A percentile compares a stretch with the other conserved stretches of the same genome.
Evolutionary conservation across 2,888 invertebrate genomes (phyloP).

Genomic region (Cinara cedri): DNA sequence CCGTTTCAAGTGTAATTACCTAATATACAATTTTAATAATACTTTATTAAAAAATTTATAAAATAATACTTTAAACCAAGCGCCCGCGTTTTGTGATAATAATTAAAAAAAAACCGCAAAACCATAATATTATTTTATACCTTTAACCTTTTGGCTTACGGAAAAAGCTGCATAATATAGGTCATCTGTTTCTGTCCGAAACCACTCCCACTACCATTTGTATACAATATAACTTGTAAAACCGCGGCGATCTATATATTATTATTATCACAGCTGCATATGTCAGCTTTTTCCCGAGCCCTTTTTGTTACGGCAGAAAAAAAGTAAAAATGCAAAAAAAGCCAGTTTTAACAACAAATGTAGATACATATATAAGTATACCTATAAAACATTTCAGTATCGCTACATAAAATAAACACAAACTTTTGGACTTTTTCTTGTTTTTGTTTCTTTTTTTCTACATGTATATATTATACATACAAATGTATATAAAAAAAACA

Average conservation of each 20-base stretch:
- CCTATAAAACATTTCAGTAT: background rate
- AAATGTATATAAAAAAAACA: too few relatives aligned
- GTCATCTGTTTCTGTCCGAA: conserved; percentile 29
- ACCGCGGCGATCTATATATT: background rate
- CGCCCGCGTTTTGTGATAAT: background rate
- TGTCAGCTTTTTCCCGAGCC: conserved; percentile 21
- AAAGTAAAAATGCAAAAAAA: conserved; percentile 26
- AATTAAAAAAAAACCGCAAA: background rate
- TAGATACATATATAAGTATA: background rate
- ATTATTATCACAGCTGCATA: conserved; percentile 1
- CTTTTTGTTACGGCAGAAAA: background rate
- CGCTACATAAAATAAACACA: background rate
- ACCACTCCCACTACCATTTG: conserved; percentile 12
- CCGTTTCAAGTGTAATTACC: too few relatives aligned
- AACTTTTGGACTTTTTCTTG: background rate
- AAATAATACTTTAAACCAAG: too few relatives aligned
- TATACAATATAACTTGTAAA: conserved; percentile 26
- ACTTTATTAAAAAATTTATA: too few relatives aligned
- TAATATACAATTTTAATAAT: too few relatives aligned
- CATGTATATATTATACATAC: too few relatives aligned
- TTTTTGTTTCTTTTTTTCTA: background rate
- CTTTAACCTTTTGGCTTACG: conserved; percentile 34
- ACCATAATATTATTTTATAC: background rate
- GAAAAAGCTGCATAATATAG: conserved; percentile 33
- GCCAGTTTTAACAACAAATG: conserved; percentile 14